A percentile compares a stretch with the other conserved stretches of the same genome.
Conservation (phyloP, 1,140 invertebrate species). For the Bombus affinis region DNA sequence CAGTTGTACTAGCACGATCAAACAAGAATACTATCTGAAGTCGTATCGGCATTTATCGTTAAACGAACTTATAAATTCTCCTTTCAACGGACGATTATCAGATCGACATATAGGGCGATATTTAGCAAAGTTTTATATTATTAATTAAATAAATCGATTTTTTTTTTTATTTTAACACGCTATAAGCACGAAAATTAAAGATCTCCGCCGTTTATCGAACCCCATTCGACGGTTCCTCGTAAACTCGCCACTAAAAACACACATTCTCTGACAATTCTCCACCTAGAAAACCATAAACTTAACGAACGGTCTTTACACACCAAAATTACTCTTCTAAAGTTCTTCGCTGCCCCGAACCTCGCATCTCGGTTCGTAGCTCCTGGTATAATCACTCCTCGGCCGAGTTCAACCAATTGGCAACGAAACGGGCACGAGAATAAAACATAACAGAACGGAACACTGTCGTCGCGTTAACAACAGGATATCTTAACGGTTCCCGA, state of each 20-base stretch:
- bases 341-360: neutral
- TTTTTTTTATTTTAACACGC: no score
- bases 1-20: neutral
- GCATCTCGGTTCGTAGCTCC: neutral
- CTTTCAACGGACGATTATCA: neutral
- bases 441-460: neutral
- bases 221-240: no score
- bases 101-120: no score
- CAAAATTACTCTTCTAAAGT: neutral
- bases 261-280: neutral
- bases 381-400: no score
- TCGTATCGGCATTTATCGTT: neutral
- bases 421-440: no score
- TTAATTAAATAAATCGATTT: no score
- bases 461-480: neutral
- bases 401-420: no score
- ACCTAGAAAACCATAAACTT: neutral
- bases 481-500: slow-evolving; percentile 3
- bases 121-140: no score
- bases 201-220: neutral
- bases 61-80: no score
- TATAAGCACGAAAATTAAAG: neutral
- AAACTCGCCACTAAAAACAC: neutral
- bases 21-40: neutral
- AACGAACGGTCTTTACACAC: neutral